Percentiles rank a stretch among this genome's conserved stretches.
Evolutionary conservation across 2,797 vertebrate species (phyloP).

Genomic region (Acipenser ruthenus): DNA sequence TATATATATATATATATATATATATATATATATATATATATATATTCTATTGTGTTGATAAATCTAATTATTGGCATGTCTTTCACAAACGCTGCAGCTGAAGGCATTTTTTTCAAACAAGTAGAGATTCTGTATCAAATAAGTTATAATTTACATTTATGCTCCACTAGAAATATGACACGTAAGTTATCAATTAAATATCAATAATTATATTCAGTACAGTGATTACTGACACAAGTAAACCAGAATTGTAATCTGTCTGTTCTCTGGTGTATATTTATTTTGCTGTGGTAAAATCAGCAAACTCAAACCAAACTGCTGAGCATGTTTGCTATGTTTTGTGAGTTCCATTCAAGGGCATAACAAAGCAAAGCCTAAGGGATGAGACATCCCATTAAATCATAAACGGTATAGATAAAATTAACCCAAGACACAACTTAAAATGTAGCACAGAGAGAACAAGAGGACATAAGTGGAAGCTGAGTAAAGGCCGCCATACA

Average conservation of each 20-base stretch:
- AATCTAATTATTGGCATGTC: too few species aligned
- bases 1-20: too few species aligned
- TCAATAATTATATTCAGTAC: conserved; percentile 42
- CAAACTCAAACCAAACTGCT: conserved; percentile 37
- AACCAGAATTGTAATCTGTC: conserved; percentile 58
- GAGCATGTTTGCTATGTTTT: conserved; percentile 9
- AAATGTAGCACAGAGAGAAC: too few species aligned
- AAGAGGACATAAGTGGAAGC: too few species aligned
- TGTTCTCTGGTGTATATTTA: conserved; percentile 51
- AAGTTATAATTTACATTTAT: conserved; percentile 65
- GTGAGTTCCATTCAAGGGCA: too few species aligned
- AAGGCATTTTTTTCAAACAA: conserved; percentile 60
- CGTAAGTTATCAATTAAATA: conserved; percentile 41
- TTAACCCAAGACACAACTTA: too few species aligned
- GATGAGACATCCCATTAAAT: too few species aligned
- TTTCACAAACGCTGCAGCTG: conserved; percentile 23
- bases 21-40: too few species aligned
- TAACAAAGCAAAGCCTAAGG: too few species aligned
- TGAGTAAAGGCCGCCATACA: too few species aligned
- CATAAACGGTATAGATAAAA: too few species aligned
- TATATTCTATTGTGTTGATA: too few species aligned
- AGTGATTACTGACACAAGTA: conserved; percentile 45
- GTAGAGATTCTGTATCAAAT: conserved; percentile 56
- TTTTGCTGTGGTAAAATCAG: conserved; percentile 44
- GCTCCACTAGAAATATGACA: conserved; percentile 19